phyloP scores from a whole-genome alignment of 2,888 invertebrate species.

The Cephus rjabovi region DNA sequence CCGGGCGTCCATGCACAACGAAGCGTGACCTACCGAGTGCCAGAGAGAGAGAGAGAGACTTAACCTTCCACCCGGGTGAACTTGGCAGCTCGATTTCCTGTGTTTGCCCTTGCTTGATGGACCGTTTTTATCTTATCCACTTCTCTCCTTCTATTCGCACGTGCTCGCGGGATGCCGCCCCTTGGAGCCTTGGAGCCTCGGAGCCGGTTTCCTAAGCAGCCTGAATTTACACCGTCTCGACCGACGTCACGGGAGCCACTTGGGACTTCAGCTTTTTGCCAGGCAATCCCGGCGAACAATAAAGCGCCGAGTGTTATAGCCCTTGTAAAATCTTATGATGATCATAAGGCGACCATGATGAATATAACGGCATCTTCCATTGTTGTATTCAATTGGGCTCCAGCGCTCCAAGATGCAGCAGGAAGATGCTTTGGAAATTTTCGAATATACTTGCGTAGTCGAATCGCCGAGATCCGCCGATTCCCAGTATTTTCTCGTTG shows the following conservation, averaged over 20 bases:
- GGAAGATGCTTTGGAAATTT: too few species aligned
- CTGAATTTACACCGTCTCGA: slow-evolving; percentile 36
- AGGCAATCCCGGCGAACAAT: slow-evolving; percentile 38
- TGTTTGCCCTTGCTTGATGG: too few species aligned
- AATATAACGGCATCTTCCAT: slow-evolving; percentile 38
- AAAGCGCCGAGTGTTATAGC: slow-evolving; percentile 52
- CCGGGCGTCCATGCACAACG: slow-evolving; percentile 27
- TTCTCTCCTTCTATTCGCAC: too few species aligned
- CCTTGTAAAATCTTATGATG: slow-evolving; percentile 58
- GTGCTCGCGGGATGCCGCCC: not conserved
- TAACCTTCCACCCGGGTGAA: not conserved
- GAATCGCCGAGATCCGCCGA: too few species aligned
- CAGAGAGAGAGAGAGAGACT: not conserved
- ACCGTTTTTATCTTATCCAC: too few species aligned
- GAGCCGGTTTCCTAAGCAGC: slow-evolving; percentile 27
- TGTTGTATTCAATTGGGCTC: not conserved
- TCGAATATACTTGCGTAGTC: too few species aligned
- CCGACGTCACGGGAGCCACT: slow-evolving; percentile 11
- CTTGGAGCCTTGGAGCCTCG: not conserved
- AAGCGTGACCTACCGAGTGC: slow-evolving; percentile 18
- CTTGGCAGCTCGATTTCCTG: not conserved
- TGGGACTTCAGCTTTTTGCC: slow-evolving; percentile 26
- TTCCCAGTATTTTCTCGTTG: too few species aligned
- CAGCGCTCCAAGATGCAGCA: too few species aligned
- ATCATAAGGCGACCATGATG: slow-evolving; percentile 59